Evolutionary conservation across 2,888 invertebrate genomes (phyloP), one percentile per base, ranked within the genome.

Genomic region (Mimumesa dahlbomi): DNA sequence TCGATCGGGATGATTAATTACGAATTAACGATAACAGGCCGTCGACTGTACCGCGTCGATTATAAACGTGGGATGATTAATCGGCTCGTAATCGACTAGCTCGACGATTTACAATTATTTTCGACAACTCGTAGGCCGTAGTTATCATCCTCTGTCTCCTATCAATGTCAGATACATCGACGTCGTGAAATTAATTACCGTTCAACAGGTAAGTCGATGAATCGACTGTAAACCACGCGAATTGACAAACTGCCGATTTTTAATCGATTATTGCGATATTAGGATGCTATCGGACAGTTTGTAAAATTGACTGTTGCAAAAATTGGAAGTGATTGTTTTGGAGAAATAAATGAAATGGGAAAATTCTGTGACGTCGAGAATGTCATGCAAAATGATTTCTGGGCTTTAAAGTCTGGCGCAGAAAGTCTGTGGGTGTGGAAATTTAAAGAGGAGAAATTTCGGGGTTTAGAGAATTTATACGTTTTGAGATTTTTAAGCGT

Each of bases 131-230:
- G 7, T 52, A 36, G 40, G 42, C 22, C 29, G 29, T 34, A 29
- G 53, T 69, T 58, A 52, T 61, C 36, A 14, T 21, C 0, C 13
- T 9, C 18, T 4, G 13, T 14, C 21, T n/a, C 13, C 29, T 29
- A 48, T 68, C 43, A 40, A 46, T 25, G 58, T 49, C 70, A 18
- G 31, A 22, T 4, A 7, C 40, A 48, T 40, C 56, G 48, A 7
- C 4, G 25, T 45, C 42, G 58, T 45, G 62, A 54, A 54, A 77
- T 77, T 77, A 78, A 77, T 77, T 75, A 72, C 54, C 68, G 75
- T 63, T 63, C 79, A 77, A 77, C 78, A 77, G 75, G 78, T 77
- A 75, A 56, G 68, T 66, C 59, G 31, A 53, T 34, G 50, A 25
- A 14, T 31, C 50, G 67, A 58, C 45, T 52, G 53, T 69, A 73